These are phyloP conservation scores for Pollenia amentaria DNA, from an alignment of 2,888 invertebrate genomes.

Conservation along the genomic window DNA sequence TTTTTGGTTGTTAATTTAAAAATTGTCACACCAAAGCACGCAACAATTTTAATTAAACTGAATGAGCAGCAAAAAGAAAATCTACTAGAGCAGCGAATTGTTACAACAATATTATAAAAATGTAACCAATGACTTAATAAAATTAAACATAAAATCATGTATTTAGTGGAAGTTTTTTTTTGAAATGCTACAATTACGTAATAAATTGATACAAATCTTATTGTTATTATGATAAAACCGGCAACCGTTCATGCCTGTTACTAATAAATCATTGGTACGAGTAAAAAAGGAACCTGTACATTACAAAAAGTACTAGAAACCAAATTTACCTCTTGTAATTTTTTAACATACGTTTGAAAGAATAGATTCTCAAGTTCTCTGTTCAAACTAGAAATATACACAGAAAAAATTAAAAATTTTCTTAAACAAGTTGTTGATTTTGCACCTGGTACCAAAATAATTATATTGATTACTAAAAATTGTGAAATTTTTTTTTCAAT, in stretches of 20 bases:
- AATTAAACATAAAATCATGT: conserved; percentile 48
- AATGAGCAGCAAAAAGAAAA: conserved; percentile 3
- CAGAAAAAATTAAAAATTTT: too few relatives aligned
- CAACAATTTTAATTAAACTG: conserved; percentile 57
- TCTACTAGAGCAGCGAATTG: not conserved
- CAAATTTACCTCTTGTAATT: conserved; percentile 23
- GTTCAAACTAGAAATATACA: too few relatives aligned
- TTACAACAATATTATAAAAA: conserved; percentile 37
- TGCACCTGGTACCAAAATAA: too few relatives aligned
- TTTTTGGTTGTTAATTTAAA: conserved; percentile 3
- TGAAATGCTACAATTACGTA: conserved; percentile 29
- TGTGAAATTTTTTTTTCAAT: too few relatives aligned
- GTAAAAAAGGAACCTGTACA: not conserved
- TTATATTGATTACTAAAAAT: too few relatives aligned
- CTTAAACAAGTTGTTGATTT: too few relatives aligned
- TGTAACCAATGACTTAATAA: conserved; percentile 45
- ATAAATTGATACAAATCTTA: conserved; percentile 53
- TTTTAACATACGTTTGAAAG: not conserved
- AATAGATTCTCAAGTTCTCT: too few relatives aligned
- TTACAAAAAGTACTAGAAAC: too few relatives aligned
- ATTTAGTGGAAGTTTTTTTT: conserved; percentile 18
- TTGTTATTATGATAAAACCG: conserved; percentile 25
- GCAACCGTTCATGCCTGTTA: conserved; percentile 27
- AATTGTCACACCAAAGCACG: conserved; percentile 59
- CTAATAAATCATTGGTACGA: conserved; percentile 11